Percentiles rank a stretch among this genome's conserved stretches.
phyloP scores from a whole-genome alignment of 2,888 invertebrate genomes.

The Phaedon cochleariae region DNA sequence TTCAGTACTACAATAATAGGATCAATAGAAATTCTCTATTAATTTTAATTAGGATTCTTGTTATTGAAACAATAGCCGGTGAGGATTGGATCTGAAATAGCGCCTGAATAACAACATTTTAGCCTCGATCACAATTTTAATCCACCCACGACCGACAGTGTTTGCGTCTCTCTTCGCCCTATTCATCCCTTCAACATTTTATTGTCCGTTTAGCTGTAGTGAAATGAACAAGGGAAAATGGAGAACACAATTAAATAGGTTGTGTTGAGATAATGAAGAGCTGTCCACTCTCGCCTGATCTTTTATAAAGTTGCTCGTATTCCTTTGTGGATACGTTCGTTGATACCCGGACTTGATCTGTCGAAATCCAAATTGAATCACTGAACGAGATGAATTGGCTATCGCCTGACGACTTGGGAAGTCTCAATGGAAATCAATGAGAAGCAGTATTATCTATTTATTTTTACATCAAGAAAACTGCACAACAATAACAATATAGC shows the following conservation, averaged over 20 bases:
- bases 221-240: constrained; percentile 47
- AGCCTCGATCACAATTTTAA: constrained; percentile 32
- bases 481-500: neutral
- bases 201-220: constrained; percentile 40
- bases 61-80: constrained; percentile 56
- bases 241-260: constrained; percentile 52
- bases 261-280: constrained; percentile 60
- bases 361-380: constrained; percentile 24
- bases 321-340: constrained; percentile 45
- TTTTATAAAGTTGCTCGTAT: constrained; percentile 55
- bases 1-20: constrained; percentile 43
- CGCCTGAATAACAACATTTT: constrained; percentile 53
- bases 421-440: neutral
- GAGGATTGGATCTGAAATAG: constrained; percentile 54
- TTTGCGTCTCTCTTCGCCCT: constrained; percentile 17
- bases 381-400: neutral
- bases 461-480: too few species aligned
- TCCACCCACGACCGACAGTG: constrained; percentile 20
- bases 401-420: neutral
- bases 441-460: neutral
- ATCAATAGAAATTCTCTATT: constrained; percentile 56
- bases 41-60: constrained; percentile 58
- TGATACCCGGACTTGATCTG: constrained; percentile 43
- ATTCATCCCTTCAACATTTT: constrained; percentile 30
- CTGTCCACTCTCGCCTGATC: constrained; percentile 59